Evolutionary conservation across 2,888 invertebrate species (phyloP), one percentile per base, ranked within the genome.

Genomic region (Blastobasis adustella): DNA sequence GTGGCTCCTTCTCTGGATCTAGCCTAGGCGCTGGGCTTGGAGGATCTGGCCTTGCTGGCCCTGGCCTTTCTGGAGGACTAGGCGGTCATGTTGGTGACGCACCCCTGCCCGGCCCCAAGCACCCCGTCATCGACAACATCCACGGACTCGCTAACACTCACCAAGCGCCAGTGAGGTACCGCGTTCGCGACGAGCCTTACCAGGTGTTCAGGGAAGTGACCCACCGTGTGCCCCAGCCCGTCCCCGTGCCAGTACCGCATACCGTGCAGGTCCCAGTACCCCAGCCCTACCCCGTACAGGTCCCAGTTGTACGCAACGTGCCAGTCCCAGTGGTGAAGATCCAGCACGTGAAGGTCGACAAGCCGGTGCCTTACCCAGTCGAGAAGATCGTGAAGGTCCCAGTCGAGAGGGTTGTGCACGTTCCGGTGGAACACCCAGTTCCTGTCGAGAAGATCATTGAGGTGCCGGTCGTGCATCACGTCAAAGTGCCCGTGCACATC

Each of bases 351-450:
- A 76, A 89, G 50, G 77, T 91, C 9, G 91, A 91, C 65, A 91
- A 83, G 59, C 90, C 90, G 39, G 90, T 91, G 38, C 91, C 91
- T 1, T 90, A 90, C 65, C 83, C 90, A 10, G 91, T 91, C 8
- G 90, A 90, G 63, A 91, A 90, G 67, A 90, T 91, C 55, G 89
- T 91, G 53, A 88, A 90, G 54, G 82, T 91, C 7, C 91, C 90
- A 47, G 82, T 89, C 4, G 91, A 91, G 65, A 90, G 76, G 66
- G 84, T 90, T 43, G 90, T 91, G 7, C 72, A 90, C 10, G 87
- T 91, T 0, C 84, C 81, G 9, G 89, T 91, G 1, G 90, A 90
- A 49, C 87, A 83, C 61, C 91, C 90, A 3, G 90, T 91, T 49
- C 84, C 90, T 0, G 79, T 90, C 46, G 85, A 87, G 64, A 85